phyloP scores from a whole-genome alignment of 1,140 invertebrate species.

The Branchinecta lindahli region DNA sequence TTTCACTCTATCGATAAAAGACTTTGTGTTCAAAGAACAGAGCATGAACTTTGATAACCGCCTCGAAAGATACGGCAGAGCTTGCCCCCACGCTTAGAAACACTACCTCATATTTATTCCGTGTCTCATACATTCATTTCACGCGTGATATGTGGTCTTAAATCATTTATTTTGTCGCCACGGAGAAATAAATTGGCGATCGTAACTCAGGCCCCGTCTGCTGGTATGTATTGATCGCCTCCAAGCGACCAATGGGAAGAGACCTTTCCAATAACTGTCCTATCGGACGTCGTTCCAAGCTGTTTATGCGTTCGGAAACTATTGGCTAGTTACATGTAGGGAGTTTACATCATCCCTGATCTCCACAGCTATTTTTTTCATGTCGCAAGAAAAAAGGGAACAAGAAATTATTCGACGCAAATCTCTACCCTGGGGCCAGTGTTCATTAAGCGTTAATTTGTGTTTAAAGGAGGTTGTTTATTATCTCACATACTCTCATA shows the following conservation, averaged over 20 bases:
- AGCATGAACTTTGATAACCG: no score
- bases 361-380: neutral
- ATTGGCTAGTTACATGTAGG: neutral
- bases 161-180: slow-evolving; percentile 10
- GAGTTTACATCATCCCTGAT: neutral
- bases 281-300: neutral
- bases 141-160: neutral
- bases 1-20: no score
- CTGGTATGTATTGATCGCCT: neutral
- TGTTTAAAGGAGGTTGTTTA: no score
- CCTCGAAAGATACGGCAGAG: no score
- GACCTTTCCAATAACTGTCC: slow-evolving; percentile 1
- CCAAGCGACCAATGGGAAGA: neutral
- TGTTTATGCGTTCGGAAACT: slow-evolving; percentile 9
- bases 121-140: neutral
- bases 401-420: no score
- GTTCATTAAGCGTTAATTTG: no score
- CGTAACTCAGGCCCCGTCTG: neutral
- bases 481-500: no score
- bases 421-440: no score
- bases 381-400: no score
- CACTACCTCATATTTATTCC: neutral
- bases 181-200: neutral
- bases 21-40: no score
- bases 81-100: no score